These are phyloP conservation scores for Cosmia pyralina DNA, from an alignment of 2,888 invertebrate genomes.

Conservation along the genomic window DNA sequence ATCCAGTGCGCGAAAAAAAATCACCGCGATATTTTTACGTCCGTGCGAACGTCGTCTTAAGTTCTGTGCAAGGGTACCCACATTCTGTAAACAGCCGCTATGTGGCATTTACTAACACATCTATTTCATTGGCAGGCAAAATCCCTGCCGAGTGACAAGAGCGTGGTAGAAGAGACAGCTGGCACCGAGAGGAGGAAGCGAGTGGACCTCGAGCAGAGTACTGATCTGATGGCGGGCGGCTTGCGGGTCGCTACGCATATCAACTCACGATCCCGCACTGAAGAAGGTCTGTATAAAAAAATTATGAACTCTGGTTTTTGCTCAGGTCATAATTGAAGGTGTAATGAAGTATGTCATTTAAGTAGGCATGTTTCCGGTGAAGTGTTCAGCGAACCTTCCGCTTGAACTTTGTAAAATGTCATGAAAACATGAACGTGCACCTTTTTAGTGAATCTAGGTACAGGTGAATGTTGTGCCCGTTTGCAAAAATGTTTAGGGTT, in stretches of 20 bases:
- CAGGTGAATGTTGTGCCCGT: background rate
- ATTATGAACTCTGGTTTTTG: background rate
- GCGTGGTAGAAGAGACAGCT: slow-evolving; percentile 85
- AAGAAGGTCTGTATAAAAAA: slow-evolving; percentile 91
- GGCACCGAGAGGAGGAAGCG: slow-evolving; percentile 93
- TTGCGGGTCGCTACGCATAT: slow-evolving; percentile 95
- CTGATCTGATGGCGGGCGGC: slow-evolving; percentile 95
- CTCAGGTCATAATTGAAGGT: background rate
- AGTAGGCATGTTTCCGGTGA: background rate
- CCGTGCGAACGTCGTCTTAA: too few species aligned
- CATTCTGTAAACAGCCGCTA: background rate
- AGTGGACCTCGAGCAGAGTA: slow-evolving; percentile 95
- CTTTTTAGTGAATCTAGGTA: background rate
- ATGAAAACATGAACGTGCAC: background rate
- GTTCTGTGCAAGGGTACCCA: background rate
- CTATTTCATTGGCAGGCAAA: slow-evolving; percentile 73
- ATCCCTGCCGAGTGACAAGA: slow-evolving; percentile 85
- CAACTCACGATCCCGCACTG: slow-evolving; percentile 95
- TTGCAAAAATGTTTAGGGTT: background rate
- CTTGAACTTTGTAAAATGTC: slow-evolving; percentile 2
- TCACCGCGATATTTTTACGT: too few species aligned
- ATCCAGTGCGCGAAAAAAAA: too few species aligned
- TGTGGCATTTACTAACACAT: background rate
- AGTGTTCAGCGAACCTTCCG: slow-evolving; percentile 6
- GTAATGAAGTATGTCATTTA: background rate